Percentiles rank a stretch among this genome's conserved stretches.
Conservation (phyloP, 2,888 invertebrate species). For the Octodonta nipae region DNA sequence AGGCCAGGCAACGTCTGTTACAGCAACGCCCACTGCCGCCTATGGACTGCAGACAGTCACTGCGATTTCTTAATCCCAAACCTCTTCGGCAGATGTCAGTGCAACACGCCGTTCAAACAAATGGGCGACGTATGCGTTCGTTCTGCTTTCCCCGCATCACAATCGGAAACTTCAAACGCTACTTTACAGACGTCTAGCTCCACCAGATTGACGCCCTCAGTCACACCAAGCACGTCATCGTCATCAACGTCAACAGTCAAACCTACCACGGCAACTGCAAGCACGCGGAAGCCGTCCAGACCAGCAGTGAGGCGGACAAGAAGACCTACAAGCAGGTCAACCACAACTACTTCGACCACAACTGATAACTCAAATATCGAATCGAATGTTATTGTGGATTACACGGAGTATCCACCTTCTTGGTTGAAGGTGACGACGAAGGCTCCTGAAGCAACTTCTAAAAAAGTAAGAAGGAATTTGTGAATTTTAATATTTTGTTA, state of each 20-base stretch:
- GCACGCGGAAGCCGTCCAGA: neutral
- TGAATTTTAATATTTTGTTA: too few species aligned
- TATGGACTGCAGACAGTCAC: slow-evolving; percentile 70
- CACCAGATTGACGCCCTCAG: slow-evolving; percentile 18
- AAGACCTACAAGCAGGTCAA: too few species aligned
- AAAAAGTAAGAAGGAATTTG: too few species aligned
- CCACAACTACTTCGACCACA: too few species aligned
- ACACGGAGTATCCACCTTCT: too few species aligned
- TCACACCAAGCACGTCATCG: neutral
- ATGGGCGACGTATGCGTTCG: slow-evolving; percentile 50
- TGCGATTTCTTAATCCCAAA: slow-evolving; percentile 83
- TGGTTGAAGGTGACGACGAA: too few species aligned
- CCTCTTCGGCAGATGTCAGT: slow-evolving; percentile 77
- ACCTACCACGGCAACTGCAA: slow-evolving; percentile 14
- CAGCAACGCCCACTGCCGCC: slow-evolving; percentile 75
- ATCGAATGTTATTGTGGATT: slow-evolving; percentile 11
- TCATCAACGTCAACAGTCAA: slow-evolving; percentile 15
- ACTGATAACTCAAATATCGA: slow-evolving; percentile 8
- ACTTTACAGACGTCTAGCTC: slow-evolving; percentile 26
- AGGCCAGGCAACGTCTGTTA: slow-evolving; percentile 78
- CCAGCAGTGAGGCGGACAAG: neutral
- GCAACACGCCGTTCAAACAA: slow-evolving; percentile 54
- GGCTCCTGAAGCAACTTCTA: too few species aligned
- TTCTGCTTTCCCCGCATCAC: slow-evolving; percentile 34
- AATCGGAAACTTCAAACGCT: slow-evolving; percentile 25